Evolutionary conservation across 2,888 invertebrate species (phyloP), one percentile per base, ranked within the genome.

Genomic region (Caenorhabditis panamensis): DNA sequence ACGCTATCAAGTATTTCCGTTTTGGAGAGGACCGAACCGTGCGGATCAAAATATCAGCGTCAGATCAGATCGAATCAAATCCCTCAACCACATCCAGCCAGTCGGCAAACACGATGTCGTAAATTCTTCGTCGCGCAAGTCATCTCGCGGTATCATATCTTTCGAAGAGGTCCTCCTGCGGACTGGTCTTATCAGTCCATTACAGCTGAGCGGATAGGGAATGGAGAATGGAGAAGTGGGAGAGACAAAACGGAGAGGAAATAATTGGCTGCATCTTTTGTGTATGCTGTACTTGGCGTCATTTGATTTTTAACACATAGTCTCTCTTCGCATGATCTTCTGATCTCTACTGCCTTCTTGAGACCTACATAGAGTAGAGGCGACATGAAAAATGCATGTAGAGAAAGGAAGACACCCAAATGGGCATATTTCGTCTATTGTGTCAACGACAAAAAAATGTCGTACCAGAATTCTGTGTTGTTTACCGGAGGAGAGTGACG

Each of bases 31-130:
- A 13, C 22, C 41, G n/a, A 28, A 64, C 36, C 22, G 24, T 41
- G 13, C 67, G 58, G 67, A 68, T 68, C 59, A 68, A 68, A 59
- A 24, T 68, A 68, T 68, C 68, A 68, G 58, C 37, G 18, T 51
- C 68, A 47, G 67, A 67, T 67, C 67, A 56, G 44, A 28, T 20
- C 41, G 6, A 22, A 51, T 36, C 3, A 41, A 41, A 41, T 41
- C 41, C 24, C 22, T 13, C 47, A 47, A 5, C 18, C 47, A n/a
- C 41, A 41, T 41, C 5, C 18, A 47, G 47, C 47, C 47, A n/a
- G 16, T 41, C 41, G 13, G 18, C n/a, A 4, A 6, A 20, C 47
- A 20, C 47, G 47, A 47, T 47, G 47, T 47, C 47, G 11, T 47
- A 47, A 47, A 47, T 47, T 47, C 47, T 41, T 13, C 24, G 54